Evolutionary conservation across 92 coral and sea anemone genomes (phyloP).

Genomic region (Umimayanthus chanpuru): DNA sequence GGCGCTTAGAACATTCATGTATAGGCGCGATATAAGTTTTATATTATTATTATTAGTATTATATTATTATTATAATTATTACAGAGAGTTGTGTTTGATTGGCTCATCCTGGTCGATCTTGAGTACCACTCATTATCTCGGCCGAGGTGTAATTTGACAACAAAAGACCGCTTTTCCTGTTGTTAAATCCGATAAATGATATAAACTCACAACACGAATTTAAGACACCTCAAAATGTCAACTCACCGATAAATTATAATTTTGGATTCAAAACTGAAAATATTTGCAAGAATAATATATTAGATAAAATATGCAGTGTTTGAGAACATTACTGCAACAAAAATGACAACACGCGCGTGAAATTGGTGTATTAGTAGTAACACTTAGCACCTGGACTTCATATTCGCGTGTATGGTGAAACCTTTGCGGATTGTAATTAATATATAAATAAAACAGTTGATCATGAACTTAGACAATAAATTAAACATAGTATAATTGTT

Average conservation of each 20-base stretch:
- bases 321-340: slow-evolving; percentile 19
- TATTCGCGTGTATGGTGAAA: slow-evolving; percentile 5
- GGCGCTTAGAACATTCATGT: too few species aligned
- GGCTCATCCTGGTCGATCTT: slow-evolving; percentile 11
- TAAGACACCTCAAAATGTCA: slow-evolving; percentile 9
- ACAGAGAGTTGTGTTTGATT: slow-evolving; percentile 4
- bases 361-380: neutral
- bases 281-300: slow-evolving; percentile 2
- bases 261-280: slow-evolving; percentile 6
- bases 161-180: slow-evolving; percentile 7
- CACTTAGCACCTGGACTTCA: slow-evolving; percentile 6
- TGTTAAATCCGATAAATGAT: neutral
- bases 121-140: slow-evolving; percentile 9
- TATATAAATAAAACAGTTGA: slow-evolving; percentile 1
- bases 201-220: slow-evolving; percentile 13
- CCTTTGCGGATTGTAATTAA: slow-evolving; percentile 4
- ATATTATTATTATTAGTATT: too few species aligned
- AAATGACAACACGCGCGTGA: neutral
- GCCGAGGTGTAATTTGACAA: slow-evolving; percentile 11
- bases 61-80: too few species aligned
- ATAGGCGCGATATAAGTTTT: too few species aligned
- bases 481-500: neutral
- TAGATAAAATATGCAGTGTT: neutral
- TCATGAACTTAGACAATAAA: slow-evolving; percentile 3
- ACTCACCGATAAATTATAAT: slow-evolving; percentile 12